Evolutionary conservation across 2,113 vertebrate species (phyloP).

Genomic region (Eudyptes chrysolophus): DNA sequence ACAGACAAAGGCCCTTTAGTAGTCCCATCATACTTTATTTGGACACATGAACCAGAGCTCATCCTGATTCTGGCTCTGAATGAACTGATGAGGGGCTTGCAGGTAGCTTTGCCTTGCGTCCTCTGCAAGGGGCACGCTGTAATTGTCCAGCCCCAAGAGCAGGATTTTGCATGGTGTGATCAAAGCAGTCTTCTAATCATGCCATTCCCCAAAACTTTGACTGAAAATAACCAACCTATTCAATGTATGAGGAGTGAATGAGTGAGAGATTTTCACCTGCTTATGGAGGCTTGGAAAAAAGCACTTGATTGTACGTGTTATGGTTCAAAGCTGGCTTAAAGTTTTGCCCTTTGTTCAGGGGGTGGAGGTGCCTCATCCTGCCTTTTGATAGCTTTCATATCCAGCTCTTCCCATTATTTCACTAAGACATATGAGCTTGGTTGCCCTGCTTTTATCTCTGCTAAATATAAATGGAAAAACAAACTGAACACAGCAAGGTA

Average conservation of each 20-base stretch:
- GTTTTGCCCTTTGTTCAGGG: not conserved
- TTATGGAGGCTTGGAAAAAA: constrained; percentile 10
- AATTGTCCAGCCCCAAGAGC: not conserved
- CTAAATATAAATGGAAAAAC: constrained; percentile 67
- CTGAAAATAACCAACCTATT: constrained; percentile 47
- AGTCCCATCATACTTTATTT: not conserved
- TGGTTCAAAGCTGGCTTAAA: constrained; percentile 31
- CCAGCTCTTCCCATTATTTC: constrained; percentile 47
- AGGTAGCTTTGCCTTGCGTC: not conserved
- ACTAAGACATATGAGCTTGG: constrained; percentile 25
- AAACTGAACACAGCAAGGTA: constrained; percentile 60
- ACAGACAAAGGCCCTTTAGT: constrained; percentile 17
- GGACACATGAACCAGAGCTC: not conserved
- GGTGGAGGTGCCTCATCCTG: not conserved
- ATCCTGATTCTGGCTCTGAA: not conserved
- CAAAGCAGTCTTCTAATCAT: constrained; percentile 15
- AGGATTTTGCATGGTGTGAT: constrained; percentile 47
- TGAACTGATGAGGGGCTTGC: not conserved
- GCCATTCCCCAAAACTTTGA: not conserved
- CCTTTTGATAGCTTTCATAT: constrained; percentile 8
- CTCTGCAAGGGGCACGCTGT: not conserved
- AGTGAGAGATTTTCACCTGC: constrained; percentile 57
- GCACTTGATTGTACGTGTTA: not conserved
- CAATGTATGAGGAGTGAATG: constrained; percentile 13
- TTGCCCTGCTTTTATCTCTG: constrained; percentile 32